Conservation (phyloP, 1,140 invertebrate genomes). For the Aphaenogaster ashmeadi region DNA sequence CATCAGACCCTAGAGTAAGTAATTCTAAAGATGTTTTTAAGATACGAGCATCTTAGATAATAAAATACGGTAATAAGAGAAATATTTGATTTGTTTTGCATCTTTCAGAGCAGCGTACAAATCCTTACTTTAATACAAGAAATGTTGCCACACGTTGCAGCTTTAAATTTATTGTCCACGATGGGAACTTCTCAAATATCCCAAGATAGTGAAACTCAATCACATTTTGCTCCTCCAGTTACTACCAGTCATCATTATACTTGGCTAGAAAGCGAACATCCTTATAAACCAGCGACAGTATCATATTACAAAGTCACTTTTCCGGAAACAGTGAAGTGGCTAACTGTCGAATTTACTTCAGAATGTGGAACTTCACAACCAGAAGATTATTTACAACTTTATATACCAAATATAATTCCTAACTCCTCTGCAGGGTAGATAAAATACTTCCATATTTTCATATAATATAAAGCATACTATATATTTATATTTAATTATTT, state of each 20-base stretch:
- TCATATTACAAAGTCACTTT: constrained; percentile 96
- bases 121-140: constrained; percentile 96
- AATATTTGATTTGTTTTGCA: constrained; percentile 47
- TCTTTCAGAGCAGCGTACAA: constrained; percentile 94
- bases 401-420: constrained; percentile 89
- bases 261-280: constrained; percentile 98
- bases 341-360: constrained; percentile 97
- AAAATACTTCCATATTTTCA: neutral
- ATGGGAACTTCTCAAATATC: constrained; percentile 85
- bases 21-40: constrained; percentile 12
- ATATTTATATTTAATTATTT: constrained; percentile 6
- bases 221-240: constrained; percentile 80
- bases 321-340: constrained; percentile 95
- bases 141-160: constrained; percentile 95
- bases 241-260: constrained; percentile 96
- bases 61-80: neutral
- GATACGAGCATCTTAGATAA: neutral
- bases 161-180: constrained; percentile 91
- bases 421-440: constrained; percentile 75
- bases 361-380: constrained; percentile 97
- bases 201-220: constrained; percentile 82
- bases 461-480: neutral
- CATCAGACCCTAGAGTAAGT: constrained; percentile 93
- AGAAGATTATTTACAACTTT: constrained; percentile 97
- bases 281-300: constrained; percentile 96